Evolutionary conservation across 2,888 invertebrate species (phyloP).

Genomic region (Trisateles emortualis): DNA sequence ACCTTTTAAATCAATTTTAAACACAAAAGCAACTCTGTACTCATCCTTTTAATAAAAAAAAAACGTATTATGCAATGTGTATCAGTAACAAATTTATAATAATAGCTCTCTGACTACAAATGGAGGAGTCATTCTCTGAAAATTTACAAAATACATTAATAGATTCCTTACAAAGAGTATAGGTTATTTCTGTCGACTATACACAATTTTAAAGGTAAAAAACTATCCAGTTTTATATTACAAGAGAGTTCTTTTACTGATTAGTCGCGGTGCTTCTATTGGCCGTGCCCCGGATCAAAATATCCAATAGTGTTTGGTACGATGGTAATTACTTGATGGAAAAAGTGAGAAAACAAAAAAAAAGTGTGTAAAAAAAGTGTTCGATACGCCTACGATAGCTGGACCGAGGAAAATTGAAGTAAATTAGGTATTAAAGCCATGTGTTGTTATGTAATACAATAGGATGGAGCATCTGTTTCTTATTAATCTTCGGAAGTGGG

Average conservation of each 20-base stretch:
- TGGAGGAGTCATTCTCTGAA: constrained; percentile 46
- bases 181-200: constrained; percentile 64
- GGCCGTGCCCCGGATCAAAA: constrained; percentile 43
- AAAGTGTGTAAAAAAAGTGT: constrained; percentile 48
- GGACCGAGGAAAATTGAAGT: constrained; percentile 74
- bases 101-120: constrained; percentile 46
- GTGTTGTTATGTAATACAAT: constrained; percentile 52
- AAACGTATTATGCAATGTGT: constrained; percentile 50
- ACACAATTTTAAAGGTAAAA: constrained; percentile 55
- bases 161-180: constrained; percentile 72
- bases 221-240: constrained; percentile 58
- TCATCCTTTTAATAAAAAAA: constrained; percentile 31
- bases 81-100: constrained; percentile 43
- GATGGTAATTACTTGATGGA: constrained; percentile 69
- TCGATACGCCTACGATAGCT: constrained; percentile 51
- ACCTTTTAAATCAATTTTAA: constrained; percentile 52
- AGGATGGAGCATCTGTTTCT: constrained; percentile 32
- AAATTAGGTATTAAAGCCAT: constrained; percentile 67
- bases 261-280: constrained; percentile 61
- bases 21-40: constrained; percentile 39
- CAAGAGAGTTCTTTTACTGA: constrained; percentile 66
- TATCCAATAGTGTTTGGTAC: constrained; percentile 67
- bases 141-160: constrained; percentile 45
- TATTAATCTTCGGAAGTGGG: constrained; percentile 15
- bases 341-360: constrained; percentile 58